A percentile compares a stretch with the other conserved stretches of the same genome.
Evolutionary conservation across 2,113 vertebrate species (phyloP).

Genomic region (Eurystomus gularis): DNA sequence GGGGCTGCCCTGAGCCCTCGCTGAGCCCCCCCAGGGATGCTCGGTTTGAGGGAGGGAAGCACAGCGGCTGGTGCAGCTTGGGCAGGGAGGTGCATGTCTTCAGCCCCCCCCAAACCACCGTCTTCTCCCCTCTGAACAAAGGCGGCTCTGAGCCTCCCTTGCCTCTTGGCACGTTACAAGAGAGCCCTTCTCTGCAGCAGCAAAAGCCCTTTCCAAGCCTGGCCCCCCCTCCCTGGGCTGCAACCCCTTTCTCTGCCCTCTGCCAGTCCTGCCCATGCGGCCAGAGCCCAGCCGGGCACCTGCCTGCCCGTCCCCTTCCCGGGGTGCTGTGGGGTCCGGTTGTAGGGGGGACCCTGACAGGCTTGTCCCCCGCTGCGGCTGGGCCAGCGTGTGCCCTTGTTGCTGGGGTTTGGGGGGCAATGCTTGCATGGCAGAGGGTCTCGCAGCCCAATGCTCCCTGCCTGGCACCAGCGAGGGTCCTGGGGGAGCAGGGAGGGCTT

Average conservation of each 20-base stretch:
- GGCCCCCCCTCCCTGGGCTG: background rate
- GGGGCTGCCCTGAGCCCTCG: fast-evolving
- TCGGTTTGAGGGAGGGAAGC: background rate
- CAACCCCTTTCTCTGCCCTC: background rate
- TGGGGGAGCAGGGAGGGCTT: background rate
- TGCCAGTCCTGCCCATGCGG: background rate
- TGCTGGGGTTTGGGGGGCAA: background rate
- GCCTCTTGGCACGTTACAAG: constrained; percentile 32
- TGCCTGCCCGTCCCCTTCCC: background rate
- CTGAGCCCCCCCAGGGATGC: background rate
- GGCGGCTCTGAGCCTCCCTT: constrained; percentile 32
- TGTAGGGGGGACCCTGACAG: background rate
- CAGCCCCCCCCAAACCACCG: background rate
- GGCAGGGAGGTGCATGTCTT: background rate
- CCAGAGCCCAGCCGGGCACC: background rate
- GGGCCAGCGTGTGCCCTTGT: background rate
- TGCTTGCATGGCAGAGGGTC: background rate
- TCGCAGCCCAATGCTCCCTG: fast-evolving
- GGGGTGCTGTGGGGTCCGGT: background rate
- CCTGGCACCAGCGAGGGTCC: fast-evolving
- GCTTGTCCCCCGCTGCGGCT: background rate
- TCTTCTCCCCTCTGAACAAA: constrained; percentile 2
- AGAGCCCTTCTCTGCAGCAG: constrained; percentile 30
- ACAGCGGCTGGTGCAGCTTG: background rate
- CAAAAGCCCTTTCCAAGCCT: background rate